Base-by-base conservation (phyloP, 2,888 invertebrate genomes). In the Marasmarcha lunaedactyla region DNA sequence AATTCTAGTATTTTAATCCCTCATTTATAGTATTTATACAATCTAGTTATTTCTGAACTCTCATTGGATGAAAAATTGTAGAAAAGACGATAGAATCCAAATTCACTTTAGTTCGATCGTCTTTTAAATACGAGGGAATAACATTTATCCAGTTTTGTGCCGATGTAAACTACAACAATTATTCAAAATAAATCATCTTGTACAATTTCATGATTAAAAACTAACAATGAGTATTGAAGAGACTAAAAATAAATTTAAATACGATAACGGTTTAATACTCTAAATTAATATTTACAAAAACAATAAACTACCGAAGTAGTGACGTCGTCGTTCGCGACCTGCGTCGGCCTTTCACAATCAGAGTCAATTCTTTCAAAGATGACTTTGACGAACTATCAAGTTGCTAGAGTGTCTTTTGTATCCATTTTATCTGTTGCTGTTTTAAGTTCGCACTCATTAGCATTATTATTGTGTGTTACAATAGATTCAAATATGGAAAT, bases 401-500 rank as follows among this genome's bases (percentile, higher is more conserved):
- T 83, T 43, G 72, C 74, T 52, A 81, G 63, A 48, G 63, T 74
- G 47, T 78, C 79, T 46, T 73, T 69, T 47, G 67, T 59, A 15
- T 71, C 61, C 7, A 20, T 20, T 7, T 20, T 20, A 3, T 71
- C 74, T 47, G 74, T 73, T 59, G 74, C 50, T 34, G 37, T 25
- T 41, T 42, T 41, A 14, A 62, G 53, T 50, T 71, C 76, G 45
- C 70, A 67, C 53, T 72, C 63, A 41, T 78, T 78, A 44, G 71
- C 74, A 42, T 81, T 78, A 50, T 76, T 68, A 40, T 20, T 20
- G 7, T 20, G 20, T 7, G 20, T 20, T n/a, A 84, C 67, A 52
- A 91, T 85, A 27, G 88, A 87, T 60, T 88, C 86, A 55, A 97
- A 94, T 51, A 96, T 91, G 48, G 91, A 89, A 54, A 97, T 92